phyloP scores from a whole-genome alignment of 2,797 vertebrate genomes.

The Melanotaenia boesemani region DNA sequence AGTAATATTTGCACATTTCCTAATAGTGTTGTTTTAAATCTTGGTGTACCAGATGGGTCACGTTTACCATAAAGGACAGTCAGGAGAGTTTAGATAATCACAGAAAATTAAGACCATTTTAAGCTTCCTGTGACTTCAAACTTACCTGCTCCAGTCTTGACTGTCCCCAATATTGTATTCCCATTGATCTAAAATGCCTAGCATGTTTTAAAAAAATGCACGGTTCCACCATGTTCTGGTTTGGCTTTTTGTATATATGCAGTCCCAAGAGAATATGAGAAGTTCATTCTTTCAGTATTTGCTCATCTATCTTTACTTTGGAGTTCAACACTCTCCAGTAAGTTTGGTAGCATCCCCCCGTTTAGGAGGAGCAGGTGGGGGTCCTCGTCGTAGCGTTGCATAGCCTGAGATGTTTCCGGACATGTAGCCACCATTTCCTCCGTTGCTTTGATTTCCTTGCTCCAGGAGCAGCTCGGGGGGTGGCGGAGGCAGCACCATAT shows the following conservation, averaged over 20 bases:
- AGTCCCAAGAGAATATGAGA: conserved; percentile 23
- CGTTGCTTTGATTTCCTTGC: conserved; percentile 84
- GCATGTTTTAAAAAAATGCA: conserved; percentile 42
- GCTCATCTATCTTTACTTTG: conserved; percentile 18
- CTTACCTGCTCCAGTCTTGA: conserved; percentile 48
- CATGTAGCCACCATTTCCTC: conserved; percentile 80
- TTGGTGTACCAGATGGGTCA: conserved; percentile 29
- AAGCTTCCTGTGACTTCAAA: conserved; percentile 20
- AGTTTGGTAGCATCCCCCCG: conserved; percentile 95
- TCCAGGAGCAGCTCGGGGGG: conserved; percentile 93
- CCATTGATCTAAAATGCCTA: conserved; percentile 35
- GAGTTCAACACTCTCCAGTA: conserved; percentile 84
- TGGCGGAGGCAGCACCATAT: conserved; percentile 90
- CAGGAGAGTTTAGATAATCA: conserved; percentile 46
- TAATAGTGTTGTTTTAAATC: conserved; percentile 32
- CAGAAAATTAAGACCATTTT: not conserved
- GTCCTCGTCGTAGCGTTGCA: conserved; percentile 94
- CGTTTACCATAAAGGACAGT: conserved; percentile 35
- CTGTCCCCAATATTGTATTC: conserved; percentile 31
- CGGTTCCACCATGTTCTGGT: conserved; percentile 46
- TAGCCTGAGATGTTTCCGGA: conserved; percentile 94
- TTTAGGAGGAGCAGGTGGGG: conserved; percentile 94
- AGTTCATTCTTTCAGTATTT: conserved; percentile 39
- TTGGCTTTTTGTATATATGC: conserved; percentile 63
- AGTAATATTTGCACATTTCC: conserved; percentile 50